Evolutionary conservation across 2,888 invertebrate species (phyloP).

Genomic region (Labia minor): DNA sequence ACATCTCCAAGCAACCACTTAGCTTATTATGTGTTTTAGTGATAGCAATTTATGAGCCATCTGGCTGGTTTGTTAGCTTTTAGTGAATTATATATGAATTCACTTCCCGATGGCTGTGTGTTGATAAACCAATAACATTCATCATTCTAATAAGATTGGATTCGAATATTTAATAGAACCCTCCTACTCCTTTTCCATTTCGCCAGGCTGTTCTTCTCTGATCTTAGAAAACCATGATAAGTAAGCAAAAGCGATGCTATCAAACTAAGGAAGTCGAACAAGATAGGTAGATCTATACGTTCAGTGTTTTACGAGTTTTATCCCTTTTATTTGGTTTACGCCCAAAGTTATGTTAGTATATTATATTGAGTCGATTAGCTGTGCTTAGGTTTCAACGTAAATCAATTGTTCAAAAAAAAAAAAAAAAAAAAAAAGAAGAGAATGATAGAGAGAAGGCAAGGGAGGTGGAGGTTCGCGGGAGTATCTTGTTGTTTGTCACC

Average conservation of each 20-base stretch:
- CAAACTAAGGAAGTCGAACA: not conserved
- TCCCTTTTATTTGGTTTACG: not conserved
- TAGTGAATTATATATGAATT: not conserved
- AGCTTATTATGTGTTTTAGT: not conserved
- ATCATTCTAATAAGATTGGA: conserved; percentile 13
- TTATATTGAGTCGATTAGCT: conserved; percentile 6
- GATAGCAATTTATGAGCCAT: not conserved
- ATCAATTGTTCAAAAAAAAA: not conserved
- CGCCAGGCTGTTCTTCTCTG: too few relatives aligned
- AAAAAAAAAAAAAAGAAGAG: too few relatives aligned
- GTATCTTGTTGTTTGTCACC: not conserved
- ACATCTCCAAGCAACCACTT: not conserved
- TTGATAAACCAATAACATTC: conserved; percentile 13
- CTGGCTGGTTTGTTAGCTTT: conserved; percentile 2
- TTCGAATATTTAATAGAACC: not conserved
- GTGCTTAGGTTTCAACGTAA: not conserved
- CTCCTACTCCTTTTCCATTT: too few relatives aligned
- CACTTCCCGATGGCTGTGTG: not conserved
- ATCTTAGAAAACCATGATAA: too few relatives aligned
- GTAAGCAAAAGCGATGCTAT: too few relatives aligned
- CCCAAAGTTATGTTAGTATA: conserved; percentile 8
- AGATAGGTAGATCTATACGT: not conserved
- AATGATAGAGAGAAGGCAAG: too few relatives aligned
- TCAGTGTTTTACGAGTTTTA: not conserved
- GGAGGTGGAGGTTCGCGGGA: too few relatives aligned